Evolutionary conservation across 2,797 vertebrate species (phyloP).

Genomic region (Lepilemur septentrionalis): DNA sequence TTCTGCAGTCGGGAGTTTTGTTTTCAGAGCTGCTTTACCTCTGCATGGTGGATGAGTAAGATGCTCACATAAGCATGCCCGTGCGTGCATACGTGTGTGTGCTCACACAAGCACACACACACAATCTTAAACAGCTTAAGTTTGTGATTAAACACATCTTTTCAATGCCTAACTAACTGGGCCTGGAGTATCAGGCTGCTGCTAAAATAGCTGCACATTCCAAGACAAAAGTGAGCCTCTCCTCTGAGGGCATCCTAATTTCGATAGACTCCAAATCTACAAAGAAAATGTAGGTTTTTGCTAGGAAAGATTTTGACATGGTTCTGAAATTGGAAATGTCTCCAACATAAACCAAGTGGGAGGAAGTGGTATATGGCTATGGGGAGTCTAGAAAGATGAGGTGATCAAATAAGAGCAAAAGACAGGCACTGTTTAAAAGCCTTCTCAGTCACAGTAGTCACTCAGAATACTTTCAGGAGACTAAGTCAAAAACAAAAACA

Average conservation of each 20-base stretch:
- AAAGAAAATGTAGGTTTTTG: neutral
- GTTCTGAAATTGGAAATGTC: slow-evolving; percentile 25
- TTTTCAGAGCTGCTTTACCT: neutral
- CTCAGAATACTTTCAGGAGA: neutral
- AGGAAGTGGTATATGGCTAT: neutral
- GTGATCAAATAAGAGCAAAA: slow-evolving; percentile 6
- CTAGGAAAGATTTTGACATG: neutral
- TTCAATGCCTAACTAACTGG: neutral
- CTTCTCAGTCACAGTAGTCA: neutral
- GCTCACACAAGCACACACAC: neutral
- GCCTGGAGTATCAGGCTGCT: neutral
- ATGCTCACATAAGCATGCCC: too few species aligned
- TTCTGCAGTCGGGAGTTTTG: neutral
- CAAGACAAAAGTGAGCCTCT: neutral
- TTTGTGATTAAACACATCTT: neutral
- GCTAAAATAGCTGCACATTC: neutral
- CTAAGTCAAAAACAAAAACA: neutral
- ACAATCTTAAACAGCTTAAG: neutral
- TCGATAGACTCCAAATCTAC: neutral
- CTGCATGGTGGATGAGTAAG: neutral
- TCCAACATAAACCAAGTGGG: slow-evolving; percentile 3
- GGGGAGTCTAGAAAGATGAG: neutral
- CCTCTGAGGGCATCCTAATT: neutral
- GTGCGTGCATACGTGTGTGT: too few species aligned
- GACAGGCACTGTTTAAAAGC: neutral